A percentile compares a stretch with the other conserved stretches of the same genome.
These are phyloP conservation scores for Cheilosia soror DNA, from an alignment of 2,888 invertebrate species.

Conservation along the genomic window DNA sequence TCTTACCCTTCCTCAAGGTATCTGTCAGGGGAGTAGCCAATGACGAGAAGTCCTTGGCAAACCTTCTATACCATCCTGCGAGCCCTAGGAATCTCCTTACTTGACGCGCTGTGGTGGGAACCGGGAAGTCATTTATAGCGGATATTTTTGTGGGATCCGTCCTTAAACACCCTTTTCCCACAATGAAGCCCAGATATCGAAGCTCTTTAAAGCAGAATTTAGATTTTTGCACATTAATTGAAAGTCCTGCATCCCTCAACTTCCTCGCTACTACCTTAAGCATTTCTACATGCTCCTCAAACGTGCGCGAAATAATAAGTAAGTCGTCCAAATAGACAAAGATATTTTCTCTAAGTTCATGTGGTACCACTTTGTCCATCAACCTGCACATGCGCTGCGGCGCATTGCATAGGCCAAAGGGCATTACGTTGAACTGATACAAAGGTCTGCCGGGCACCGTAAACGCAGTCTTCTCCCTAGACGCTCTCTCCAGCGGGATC, in stretches of 20 bases:
- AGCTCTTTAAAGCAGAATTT: slow-evolving; percentile 19
- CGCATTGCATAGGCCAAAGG: slow-evolving; percentile 36
- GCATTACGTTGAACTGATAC: slow-evolving; percentile 49
- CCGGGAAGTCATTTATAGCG: background rate
- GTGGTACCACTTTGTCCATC: slow-evolving; percentile 5
- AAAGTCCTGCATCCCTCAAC: background rate
- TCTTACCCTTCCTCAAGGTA: background rate
- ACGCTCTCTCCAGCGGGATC: slow-evolving; percentile 11
- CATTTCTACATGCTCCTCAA: slow-evolving; percentile 6
- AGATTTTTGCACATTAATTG: slow-evolving; percentile 10
- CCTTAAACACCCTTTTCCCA: slow-evolving; percentile 11
- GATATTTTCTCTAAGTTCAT: background rate
- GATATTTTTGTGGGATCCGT: slow-evolving; percentile 10
- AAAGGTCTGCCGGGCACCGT: slow-evolving; percentile 46
- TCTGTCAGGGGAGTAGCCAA: background rate
- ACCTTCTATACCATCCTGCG: too few species aligned
- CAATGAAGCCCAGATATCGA: slow-evolving; percentile 19
- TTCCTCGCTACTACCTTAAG: background rate
- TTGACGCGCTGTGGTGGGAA: slow-evolving; percentile 3
- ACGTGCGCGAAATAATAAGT: background rate
- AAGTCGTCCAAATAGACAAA: slow-evolving; percentile 24
- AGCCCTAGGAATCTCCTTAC: slow-evolving; percentile 28
- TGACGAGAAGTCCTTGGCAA: background rate
- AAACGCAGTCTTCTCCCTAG: slow-evolving; percentile 44
- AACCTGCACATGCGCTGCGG: background rate